Evolutionary conservation across 2,888 invertebrate species (phyloP).

Genomic region (Theretra japonica): DNA sequence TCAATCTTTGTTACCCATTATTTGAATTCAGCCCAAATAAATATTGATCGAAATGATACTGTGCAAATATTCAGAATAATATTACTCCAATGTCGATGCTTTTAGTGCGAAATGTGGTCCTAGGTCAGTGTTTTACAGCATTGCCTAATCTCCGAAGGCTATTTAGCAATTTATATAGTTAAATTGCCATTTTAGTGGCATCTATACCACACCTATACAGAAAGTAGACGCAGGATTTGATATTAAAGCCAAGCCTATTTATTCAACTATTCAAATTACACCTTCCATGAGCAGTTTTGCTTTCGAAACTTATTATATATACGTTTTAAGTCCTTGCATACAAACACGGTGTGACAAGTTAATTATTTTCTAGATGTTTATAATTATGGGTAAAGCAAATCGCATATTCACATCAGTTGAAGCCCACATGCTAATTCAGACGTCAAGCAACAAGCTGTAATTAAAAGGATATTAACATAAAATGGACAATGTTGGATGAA

Average conservation of each 20-base stretch:
- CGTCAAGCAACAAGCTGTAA: conserved; percentile 28
- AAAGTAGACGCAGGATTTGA: conserved; percentile 4
- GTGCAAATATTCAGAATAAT: neutral
- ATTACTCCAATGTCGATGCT: neutral
- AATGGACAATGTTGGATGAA: conserved; percentile 16
- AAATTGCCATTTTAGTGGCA: conserved; percentile 19
- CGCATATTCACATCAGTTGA: conserved; percentile 39
- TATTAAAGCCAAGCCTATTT: conserved; percentile 26
- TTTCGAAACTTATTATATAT: conserved; percentile 1
- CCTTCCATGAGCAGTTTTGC: neutral
- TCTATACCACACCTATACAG: conserved; percentile 19
- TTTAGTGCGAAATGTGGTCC: neutral
- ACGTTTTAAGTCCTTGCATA: conserved; percentile 14
- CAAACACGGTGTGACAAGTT: conserved; percentile 48
- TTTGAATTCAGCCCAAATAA: no score
- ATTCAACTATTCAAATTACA: conserved; percentile 13
- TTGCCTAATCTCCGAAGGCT: conserved; percentile 13
- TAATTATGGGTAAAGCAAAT: conserved; percentile 44
- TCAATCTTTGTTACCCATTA: no score
- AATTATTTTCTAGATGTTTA: conserved; percentile 45
- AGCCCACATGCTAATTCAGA: conserved; percentile 37
- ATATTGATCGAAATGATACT: neutral
- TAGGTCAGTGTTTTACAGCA: conserved; percentile 13
- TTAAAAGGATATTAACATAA: conserved; percentile 21
- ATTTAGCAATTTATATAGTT: neutral